Conservation (phyloP, 2,113 vertebrate species). For the Carlito syrichta region DNA sequence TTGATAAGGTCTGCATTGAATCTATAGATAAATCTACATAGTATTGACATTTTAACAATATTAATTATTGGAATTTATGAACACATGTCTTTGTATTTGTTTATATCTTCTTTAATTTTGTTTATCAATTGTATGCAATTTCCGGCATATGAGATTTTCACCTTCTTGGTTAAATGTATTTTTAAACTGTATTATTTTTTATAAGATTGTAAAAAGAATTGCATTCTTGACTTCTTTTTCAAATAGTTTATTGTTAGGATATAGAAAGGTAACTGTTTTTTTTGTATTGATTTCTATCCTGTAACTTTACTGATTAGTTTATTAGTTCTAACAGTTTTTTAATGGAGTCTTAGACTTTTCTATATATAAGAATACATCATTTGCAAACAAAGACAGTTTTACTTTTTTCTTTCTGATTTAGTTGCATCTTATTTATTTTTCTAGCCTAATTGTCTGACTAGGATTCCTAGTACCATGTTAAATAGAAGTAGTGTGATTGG, state of each 20-base stretch:
- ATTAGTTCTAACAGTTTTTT: background rate
- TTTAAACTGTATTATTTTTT: background rate
- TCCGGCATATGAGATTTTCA: background rate
- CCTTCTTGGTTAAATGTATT: background rate
- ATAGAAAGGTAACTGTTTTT: background rate
- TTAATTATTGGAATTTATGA: background rate
- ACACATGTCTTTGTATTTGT: background rate
- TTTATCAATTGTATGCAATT: background rate
- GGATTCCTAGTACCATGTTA: background rate
- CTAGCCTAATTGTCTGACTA: background rate
- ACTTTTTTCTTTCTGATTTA: background rate
- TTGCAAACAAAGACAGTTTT: background rate
- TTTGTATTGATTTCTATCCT: background rate
- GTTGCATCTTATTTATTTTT: background rate
- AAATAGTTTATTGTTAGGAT: background rate
- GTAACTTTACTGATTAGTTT: background rate
- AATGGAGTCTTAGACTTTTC: background rate
- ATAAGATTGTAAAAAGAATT: background rate
- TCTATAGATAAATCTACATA: background rate
- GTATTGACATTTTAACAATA: background rate
- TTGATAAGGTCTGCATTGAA: background rate
- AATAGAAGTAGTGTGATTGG: background rate
- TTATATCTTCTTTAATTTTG: background rate
- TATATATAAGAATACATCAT: background rate
- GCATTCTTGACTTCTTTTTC: background rate